Evolutionary conservation across 2,888 invertebrate species (phyloP).

Genomic region (Protophormia terraenovae): DNA sequence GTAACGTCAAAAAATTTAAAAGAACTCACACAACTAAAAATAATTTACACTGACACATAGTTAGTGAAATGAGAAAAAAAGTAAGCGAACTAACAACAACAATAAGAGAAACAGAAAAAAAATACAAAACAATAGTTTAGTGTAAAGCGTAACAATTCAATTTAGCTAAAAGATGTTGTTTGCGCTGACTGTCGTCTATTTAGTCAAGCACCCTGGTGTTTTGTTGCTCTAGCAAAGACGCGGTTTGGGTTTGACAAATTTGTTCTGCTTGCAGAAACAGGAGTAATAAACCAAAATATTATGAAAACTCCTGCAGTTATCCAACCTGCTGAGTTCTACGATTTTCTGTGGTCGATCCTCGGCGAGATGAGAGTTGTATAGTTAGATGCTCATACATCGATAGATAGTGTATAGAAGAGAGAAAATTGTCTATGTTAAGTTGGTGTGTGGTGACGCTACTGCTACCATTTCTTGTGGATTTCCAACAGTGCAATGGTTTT

Average conservation of each 20-base stretch:
- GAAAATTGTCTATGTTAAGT: constrained; percentile 41
- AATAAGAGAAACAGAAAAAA: not conserved
- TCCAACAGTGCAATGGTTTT: constrained; percentile 63
- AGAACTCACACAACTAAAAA: not conserved
- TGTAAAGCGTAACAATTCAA: constrained; percentile 69
- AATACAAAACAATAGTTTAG: constrained; percentile 14
- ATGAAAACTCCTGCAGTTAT: constrained; percentile 69
- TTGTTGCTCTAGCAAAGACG: constrained; percentile 70
- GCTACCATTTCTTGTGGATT: constrained; percentile 70
- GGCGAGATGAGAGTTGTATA: constrained; percentile 55
- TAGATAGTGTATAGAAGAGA: constrained; percentile 51
- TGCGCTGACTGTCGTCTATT: constrained; percentile 23
- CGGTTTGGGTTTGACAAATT: constrained; percentile 68
- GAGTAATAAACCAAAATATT: constrained; percentile 78
- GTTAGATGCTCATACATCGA: not conserved
- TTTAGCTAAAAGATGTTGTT: constrained; percentile 55
- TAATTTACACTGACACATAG: not conserved
- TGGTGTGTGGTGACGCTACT: constrained; percentile 74
- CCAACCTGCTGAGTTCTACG: constrained; percentile 74
- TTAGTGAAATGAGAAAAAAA: constrained; percentile 57
- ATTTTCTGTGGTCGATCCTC: constrained; percentile 77
- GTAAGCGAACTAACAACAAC: constrained; percentile 67
- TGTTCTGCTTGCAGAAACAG: constrained; percentile 73
- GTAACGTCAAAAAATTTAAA: constrained; percentile 60
- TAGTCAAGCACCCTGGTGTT: constrained; percentile 56